These are phyloP conservation scores for Cylindroiulus punctatus DNA, from an alignment of 2,888 invertebrate genomes.

Conservation along the genomic window DNA sequence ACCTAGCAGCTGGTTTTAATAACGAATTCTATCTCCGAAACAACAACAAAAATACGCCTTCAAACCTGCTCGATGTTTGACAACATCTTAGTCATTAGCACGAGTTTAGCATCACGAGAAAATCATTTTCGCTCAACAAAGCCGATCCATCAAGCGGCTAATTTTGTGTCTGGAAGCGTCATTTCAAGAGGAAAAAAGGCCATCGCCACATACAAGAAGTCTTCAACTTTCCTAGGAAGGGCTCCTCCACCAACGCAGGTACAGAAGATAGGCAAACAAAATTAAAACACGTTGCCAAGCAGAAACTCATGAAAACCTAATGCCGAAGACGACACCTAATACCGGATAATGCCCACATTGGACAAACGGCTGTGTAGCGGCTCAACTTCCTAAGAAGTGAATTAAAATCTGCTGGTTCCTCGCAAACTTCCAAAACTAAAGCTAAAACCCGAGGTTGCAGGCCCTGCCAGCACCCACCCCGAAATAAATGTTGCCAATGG, in stretches of 20 bases:
- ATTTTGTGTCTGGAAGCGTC: background rate
- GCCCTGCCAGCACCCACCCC: background rate
- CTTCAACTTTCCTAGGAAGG: background rate
- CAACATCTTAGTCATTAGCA: background rate
- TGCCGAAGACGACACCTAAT: background rate
- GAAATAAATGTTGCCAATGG: conserved; percentile 11
- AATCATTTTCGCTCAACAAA: conserved; percentile 17
- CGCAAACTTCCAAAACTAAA: background rate
- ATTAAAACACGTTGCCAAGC: background rate
- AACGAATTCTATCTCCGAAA: background rate
- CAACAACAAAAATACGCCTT: background rate
- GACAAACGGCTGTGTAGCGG: background rate
- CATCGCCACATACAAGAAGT: background rate
- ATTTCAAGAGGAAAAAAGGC: background rate
- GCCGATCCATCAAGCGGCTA: background rate
- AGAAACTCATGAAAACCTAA: conserved; percentile 13
- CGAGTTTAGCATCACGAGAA: background rate
- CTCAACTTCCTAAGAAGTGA: background rate
- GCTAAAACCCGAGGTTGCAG: background rate
- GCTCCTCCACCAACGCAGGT: background rate
- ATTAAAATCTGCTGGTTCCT: background rate
- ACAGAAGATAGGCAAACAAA: background rate
- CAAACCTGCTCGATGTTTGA: background rate
- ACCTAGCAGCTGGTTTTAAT: background rate
- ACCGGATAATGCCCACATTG: background rate